Conservation (phyloP, 2,113 vertebrate species). For the Tyto alba region DNA sequence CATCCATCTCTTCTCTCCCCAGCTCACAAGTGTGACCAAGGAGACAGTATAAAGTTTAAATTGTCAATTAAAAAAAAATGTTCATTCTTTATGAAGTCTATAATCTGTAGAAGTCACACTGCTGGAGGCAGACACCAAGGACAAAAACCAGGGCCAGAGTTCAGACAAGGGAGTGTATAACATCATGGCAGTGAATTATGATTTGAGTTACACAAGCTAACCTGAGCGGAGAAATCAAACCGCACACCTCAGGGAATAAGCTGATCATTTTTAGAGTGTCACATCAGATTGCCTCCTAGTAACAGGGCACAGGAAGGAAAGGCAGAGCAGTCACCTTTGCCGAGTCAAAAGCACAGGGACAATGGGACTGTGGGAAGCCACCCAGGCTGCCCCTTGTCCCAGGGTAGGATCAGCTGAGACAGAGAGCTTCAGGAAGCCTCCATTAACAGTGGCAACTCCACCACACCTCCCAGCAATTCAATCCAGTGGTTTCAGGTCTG, state of each 20-base stretch:
- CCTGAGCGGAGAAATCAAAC: neutral
- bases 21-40: neutral
- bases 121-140: neutral
- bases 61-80: neutral
- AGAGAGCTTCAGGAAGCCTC: neutral
- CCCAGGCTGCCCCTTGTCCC: neutral
- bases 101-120: neutral
- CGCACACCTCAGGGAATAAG: neutral
- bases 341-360: neutral
- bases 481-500: neutral
- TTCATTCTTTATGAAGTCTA: neutral
- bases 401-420: neutral
- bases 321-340: neutral
- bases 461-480: neutral
- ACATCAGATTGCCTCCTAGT: neutral
- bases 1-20: neutral
- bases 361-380: neutral
- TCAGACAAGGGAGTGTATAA: neutral
- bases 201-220: no score
- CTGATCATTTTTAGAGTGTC: no score
- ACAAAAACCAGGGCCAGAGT: neutral
- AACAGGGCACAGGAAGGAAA: neutral
- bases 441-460: accelerated
- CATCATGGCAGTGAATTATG: neutral
- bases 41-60: neutral